Evolutionary conservation across 1,140 invertebrate species (phyloP), one percentile per base, ranked within the genome.

Genomic region (Drosophila sucinea): DNA sequence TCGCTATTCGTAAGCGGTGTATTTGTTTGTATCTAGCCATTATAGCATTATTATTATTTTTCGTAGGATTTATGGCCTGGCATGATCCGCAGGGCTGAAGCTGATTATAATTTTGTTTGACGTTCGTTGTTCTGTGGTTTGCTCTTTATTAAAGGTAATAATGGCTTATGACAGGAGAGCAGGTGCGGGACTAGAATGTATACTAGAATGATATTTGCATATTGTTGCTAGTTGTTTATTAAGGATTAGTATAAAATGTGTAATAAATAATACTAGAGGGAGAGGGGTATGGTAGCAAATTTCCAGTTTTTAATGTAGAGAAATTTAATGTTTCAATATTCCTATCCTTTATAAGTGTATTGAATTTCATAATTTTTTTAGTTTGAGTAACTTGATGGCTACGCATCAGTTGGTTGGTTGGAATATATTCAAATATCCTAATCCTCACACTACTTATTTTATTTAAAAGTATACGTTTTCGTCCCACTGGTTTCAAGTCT

Each of bases 71-170:
- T 76, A 76, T 76, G 73, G 60, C 73, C 41, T 54, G n/a, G 51
- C 35, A 38, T 33, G 44, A 62, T 72, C 38, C 47, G 44, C 70
- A 60, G 72, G 62, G 63, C 44, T 32, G 23, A 32, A 35, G 41
- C 65, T 76, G 73, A 76, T 76, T 76, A 77, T 77, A 76, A 76
- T 76, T 77, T 76, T 44, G 74, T 78, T 86, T 85, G 82, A 85
- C 81, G 82, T 85, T 41, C 54, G 40, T 41, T 51, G 17, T 40
- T 61, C 47, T 38, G 41, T 57, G 63, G 72, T 44, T 63, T 69
- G 60, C 51, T 71, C 74, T 72, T 81, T 72, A 84, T 77, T 77
- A 66, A 58, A 40, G 25, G 17, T 60, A 72, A 65, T 56, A 76
- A 56, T 41, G 74, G 38, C 61, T 73, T 74, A 41, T 67, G 73